Evolutionary conservation across 2,113 vertebrate genomes (phyloP).

Genomic region (Eurypyga helias): DNA sequence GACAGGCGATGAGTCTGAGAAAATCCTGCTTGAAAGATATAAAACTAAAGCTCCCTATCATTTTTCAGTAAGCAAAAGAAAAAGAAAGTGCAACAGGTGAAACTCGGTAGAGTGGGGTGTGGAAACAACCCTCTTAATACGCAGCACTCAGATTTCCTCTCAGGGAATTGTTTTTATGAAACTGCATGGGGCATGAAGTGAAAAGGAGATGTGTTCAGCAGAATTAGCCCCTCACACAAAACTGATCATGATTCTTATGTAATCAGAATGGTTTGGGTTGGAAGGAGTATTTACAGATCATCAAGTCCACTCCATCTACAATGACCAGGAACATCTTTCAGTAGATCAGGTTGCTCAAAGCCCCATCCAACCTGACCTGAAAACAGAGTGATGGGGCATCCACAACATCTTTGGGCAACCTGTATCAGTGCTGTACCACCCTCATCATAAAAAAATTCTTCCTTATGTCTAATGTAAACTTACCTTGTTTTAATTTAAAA

Average conservation of each 20-base stretch:
- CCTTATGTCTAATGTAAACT: neutral
- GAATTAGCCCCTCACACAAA: neutral
- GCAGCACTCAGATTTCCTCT: neutral
- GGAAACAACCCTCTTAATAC: neutral
- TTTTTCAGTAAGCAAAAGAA: neutral
- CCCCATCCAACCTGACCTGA: neutral
- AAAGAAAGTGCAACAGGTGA: neutral
- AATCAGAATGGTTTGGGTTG: neutral
- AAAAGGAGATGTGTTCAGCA: neutral
- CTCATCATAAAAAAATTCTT: neutral
- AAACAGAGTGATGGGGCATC: fast-evolving
- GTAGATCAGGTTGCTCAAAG: neutral
- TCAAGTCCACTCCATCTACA: neutral
- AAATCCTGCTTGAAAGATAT: neutral
- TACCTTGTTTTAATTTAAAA: neutral
- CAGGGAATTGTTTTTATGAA: neutral
- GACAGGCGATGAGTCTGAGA: neutral
- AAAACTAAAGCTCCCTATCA: neutral
- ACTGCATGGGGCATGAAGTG: neutral
- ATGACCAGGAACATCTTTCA: neutral
- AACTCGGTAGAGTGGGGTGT: neutral
- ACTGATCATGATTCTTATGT: neutral
- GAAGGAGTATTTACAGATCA: neutral
- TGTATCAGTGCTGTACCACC: neutral
- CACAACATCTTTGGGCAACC: fast-evolving